Percentiles rank a stretch among this genome's conserved stretches.
These are phyloP conservation scores for Sitta carolinensis DNA, from an alignment of 2,797 vertebrate genomes.

Conservation along the genomic window DNA sequence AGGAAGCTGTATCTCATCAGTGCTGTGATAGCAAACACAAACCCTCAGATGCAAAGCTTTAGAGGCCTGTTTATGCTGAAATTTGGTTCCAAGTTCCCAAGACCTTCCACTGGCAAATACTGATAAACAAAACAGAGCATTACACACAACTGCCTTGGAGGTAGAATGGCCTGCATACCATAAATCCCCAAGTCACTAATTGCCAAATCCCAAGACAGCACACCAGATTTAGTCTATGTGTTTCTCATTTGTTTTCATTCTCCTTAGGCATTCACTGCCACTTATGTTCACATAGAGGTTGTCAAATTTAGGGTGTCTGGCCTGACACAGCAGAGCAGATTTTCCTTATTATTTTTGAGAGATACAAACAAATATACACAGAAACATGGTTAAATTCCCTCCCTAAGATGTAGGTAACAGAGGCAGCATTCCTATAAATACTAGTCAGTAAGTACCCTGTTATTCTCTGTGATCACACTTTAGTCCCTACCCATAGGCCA, in stretches of 20 bases:
- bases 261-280: not conserved
- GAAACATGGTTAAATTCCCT: not conserved
- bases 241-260: not conserved
- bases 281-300: not conserved
- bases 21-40: not conserved
- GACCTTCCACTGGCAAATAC: conserved; percentile 9
- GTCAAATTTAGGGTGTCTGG: not conserved
- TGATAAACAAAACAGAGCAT: not conserved
- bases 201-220: not conserved
- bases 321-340: not conserved
- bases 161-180: not conserved
- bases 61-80: not conserved
- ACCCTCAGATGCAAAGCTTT: not conserved
- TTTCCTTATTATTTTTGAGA: not conserved
- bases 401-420: not conserved
- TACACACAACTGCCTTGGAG: not conserved
- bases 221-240: not conserved
- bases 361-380: not conserved
- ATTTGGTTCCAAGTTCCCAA: not conserved
- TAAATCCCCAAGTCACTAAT: not conserved
- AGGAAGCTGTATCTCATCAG: not conserved
- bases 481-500: not conserved
- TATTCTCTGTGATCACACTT: not conserved
- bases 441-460: not conserved
- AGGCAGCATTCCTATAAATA: conserved; percentile 3